These are phyloP conservation scores for Morelia viridis DNA, from an alignment of 2,797 vertebrate genomes.

Conservation along the genomic window DNA sequence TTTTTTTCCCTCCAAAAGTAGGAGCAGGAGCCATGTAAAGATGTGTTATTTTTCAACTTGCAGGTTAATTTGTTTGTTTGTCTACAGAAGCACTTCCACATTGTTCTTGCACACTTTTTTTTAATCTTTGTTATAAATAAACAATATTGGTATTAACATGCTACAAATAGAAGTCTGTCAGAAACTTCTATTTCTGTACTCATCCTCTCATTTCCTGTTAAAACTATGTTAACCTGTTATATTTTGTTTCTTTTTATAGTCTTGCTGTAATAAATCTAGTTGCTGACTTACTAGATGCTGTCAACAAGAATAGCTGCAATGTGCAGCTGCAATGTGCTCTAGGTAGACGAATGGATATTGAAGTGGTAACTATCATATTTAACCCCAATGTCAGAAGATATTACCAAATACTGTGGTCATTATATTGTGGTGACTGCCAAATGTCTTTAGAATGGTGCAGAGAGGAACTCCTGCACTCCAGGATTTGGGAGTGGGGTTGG, in stretches of 20 bases:
- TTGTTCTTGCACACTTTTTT: background rate
- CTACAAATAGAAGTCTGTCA: slow-evolving; percentile 13
- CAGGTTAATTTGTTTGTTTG: background rate
- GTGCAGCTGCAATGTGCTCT: background rate
- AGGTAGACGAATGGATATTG: background rate
- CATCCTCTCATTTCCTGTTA: slow-evolving; percentile 15
- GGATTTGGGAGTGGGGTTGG: background rate
- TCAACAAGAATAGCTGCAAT: background rate
- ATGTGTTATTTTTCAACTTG: background rate
- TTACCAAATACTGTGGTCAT: background rate
- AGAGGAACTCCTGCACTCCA: background rate
- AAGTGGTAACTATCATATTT: background rate
- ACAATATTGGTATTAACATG: background rate
- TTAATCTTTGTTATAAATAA: background rate
- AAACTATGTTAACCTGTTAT: slow-evolving; percentile 25
- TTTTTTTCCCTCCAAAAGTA: background rate
- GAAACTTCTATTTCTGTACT: background rate
- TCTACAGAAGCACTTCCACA: background rate
- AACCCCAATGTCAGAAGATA: background rate
- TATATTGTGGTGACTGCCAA: background rate
- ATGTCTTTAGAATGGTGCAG: background rate
- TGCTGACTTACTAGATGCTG: slow-evolving; percentile 10
- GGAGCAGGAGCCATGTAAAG: background rate
- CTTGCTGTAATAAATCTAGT: slow-evolving; percentile 20
- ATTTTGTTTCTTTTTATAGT: background rate